Conservation (phyloP, 2,888 invertebrate genomes). For the Blastobasis adustella region DNA sequence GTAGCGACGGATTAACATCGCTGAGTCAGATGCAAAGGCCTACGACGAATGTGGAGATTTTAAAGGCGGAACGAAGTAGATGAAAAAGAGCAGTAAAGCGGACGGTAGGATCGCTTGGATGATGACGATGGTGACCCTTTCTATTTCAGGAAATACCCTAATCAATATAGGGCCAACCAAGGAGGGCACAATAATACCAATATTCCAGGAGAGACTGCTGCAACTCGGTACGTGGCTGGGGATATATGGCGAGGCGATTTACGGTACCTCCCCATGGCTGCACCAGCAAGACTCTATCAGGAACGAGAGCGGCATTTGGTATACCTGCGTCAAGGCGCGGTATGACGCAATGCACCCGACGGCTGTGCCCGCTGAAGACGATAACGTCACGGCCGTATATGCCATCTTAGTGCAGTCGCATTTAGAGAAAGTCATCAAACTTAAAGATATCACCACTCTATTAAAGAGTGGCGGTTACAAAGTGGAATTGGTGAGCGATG, state of each 20-base stretch:
- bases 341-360: slow-evolving; percentile 36
- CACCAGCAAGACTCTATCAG: slow-evolving; percentile 85
- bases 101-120: no score
- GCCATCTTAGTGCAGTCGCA: slow-evolving; percentile 85
- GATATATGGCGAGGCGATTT: slow-evolving; percentile 92
- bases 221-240: slow-evolving; percentile 87
- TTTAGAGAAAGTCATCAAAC: slow-evolving; percentile 54
- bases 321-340: slow-evolving; percentile 57
- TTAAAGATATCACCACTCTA: slow-evolving; percentile 31
- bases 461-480: slow-evolving; percentile 33
- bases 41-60: no score
- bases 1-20: no score
- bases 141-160: slow-evolving; percentile 79
- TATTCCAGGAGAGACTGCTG: slow-evolving; percentile 89
- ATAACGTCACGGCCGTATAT: slow-evolving; percentile 68
- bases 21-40: no score
- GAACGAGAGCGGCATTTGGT: slow-evolving; percentile 85
- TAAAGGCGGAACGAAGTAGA: no score
- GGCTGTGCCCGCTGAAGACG: slow-evolving; percentile 20
- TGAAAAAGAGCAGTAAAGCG: no score
- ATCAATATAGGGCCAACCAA: slow-evolving; percentile 93
- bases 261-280: slow-evolving; percentile 84
- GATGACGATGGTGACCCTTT: neutral
- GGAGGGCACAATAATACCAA: slow-evolving; percentile 88
- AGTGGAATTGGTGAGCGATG: slow-evolving; percentile 40